Evolutionary conservation across 2,113 vertebrate species (phyloP), one percentile per base, ranked within the genome.

Genomic region (Dipodomys spectabilis): DNA sequence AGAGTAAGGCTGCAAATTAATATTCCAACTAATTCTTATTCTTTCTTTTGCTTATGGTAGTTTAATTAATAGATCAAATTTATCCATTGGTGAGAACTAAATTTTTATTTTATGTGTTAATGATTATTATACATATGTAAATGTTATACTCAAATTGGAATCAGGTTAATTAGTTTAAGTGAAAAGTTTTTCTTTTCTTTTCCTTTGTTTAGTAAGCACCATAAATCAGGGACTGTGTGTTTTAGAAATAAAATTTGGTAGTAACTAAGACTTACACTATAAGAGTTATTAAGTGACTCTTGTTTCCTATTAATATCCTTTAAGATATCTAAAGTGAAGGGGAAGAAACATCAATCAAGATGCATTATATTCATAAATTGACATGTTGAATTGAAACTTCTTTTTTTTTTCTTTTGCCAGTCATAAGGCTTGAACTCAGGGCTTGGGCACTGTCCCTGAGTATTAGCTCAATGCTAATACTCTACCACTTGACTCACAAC

Each of bases 41-140:
- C 19, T 57, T 35, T 86, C 62, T 72, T 67, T 25, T 94, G 30
- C 7, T 30, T 60, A 49, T 44, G 7, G 10, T 60, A 71, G 35
- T 88, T 90, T 79, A 86, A 72, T 88, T 73, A 79, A 10, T 83
- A 35, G 11, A 13, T 67, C 68, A 81, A 90, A 87, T 44, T 30
- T 87, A 85, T 28, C 27, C 68, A 73, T 82, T 75, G 16, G 22
- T 19, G 77, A 77, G 77, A 88, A 72, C 7, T 32, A 72, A 85
- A 4, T 3, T 75, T 67, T 53, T 71, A 74, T 62, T 86, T 92
- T 87, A 10, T 27, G 2, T 57, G 62, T 30, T 64, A 20, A 87
- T 64, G 45, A 60, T 79, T 39, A n/a, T 79, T 35, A 16, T 88
- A 91, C 71, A 53, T 86, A 88, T 82, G n/a, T n/a, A 74, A 39